These are phyloP conservation scores for Tachina fera DNA, from an alignment of 2,888 invertebrate species.

Conservation along the genomic window DNA sequence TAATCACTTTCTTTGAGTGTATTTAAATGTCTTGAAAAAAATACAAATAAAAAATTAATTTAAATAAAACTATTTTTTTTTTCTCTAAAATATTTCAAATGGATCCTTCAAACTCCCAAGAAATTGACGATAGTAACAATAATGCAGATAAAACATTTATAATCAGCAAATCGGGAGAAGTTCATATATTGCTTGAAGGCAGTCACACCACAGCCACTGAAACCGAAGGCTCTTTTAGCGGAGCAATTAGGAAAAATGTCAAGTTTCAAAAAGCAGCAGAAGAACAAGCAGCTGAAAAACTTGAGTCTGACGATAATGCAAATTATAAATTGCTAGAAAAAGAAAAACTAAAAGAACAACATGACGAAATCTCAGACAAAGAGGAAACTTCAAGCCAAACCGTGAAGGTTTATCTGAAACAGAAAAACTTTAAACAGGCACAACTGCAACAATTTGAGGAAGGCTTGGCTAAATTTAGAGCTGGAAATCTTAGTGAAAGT, in stretches of 20 bases:
- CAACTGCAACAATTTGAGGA: no score
- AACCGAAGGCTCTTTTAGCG: conserved; percentile 44
- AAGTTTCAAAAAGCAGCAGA: conserved; percentile 47
- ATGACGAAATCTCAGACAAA: no score
- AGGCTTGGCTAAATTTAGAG: no score
- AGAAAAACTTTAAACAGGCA: no score
- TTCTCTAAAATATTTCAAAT: background rate
- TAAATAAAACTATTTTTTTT: background rate
- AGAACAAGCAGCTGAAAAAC: background rate
- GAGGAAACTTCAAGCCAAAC: no score
- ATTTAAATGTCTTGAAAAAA: conserved; percentile 9
- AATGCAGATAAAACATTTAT: background rate
- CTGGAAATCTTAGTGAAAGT: background rate
- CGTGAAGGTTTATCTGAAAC: no score
- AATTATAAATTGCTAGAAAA: background rate
- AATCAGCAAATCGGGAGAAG: background rate
- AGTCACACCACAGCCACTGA: conserved; percentile 65
- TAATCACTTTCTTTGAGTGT: conserved; percentile 6
- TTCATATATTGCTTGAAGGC: conserved; percentile 55
- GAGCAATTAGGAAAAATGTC: conserved; percentile 16
- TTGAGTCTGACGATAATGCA: background rate
- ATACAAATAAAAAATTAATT: background rate
- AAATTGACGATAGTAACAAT: background rate
- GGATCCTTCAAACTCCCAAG: conserved; percentile 31
- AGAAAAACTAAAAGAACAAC: background rate